These are phyloP conservation scores for Chrysopilus asiliformis DNA, from an alignment of 2,888 invertebrate species.

Conservation along the genomic window DNA sequence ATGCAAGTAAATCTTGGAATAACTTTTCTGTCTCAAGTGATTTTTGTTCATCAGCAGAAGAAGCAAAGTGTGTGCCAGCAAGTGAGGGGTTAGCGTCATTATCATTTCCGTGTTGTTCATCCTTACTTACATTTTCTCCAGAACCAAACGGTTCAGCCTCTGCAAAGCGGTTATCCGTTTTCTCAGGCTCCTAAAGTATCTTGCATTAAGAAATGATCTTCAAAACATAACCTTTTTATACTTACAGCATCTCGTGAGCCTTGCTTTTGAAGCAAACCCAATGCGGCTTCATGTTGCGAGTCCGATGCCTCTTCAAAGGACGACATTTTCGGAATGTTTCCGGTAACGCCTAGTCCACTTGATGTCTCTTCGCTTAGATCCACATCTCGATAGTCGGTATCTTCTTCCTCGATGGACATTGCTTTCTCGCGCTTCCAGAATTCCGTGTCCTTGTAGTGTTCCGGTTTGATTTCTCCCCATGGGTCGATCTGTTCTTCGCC, in stretches of 20 bases:
- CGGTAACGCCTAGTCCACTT: not conserved
- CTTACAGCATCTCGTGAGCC: slow-evolving; percentile 18
- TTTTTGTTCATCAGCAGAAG: not conserved
- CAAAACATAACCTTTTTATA: not conserved
- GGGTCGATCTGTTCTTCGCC: slow-evolving; percentile 29
- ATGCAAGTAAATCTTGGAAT: too few species aligned
- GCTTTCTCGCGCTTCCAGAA: slow-evolving; percentile 33
- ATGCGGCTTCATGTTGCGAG: slow-evolving; percentile 28
- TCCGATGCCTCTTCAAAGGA: slow-evolving; percentile 34
- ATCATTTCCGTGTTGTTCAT: not conserved
- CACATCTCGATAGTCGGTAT: too few species aligned
- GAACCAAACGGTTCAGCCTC: not conserved
- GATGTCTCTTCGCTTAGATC: not conserved
- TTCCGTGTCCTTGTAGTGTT: slow-evolving; percentile 30
- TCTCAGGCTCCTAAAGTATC: too few species aligned
- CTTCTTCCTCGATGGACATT: slow-evolving; percentile 31
- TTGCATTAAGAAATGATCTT: too few species aligned
- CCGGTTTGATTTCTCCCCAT: slow-evolving; percentile 32
- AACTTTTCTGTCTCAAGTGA: not conserved
- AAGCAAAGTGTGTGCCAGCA: slow-evolving; percentile 17
- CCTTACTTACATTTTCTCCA: slow-evolving; percentile 7
- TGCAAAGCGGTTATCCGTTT: too few species aligned
- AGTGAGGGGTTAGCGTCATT: slow-evolving; percentile 11
- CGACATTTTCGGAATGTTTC: slow-evolving; percentile 25
- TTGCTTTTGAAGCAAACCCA: slow-evolving; percentile 21